phyloP scores from a whole-genome alignment of 2,113 vertebrate species.

The Syrrhaptes paradoxus region DNA sequence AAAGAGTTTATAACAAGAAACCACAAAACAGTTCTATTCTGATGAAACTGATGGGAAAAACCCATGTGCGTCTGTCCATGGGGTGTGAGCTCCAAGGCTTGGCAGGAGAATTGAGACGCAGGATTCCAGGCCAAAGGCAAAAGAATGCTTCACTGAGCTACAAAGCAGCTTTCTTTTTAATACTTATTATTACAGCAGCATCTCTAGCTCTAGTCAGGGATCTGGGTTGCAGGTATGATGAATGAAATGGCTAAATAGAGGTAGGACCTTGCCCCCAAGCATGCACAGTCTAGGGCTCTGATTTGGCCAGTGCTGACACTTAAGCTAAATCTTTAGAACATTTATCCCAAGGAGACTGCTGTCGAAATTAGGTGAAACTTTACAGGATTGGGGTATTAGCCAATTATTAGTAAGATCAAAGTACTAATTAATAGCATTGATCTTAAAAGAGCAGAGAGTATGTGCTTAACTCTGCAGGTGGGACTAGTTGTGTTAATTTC shows the following conservation, averaged over 20 bases:
- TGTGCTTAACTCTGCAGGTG: background rate
- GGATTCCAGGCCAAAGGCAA: constrained; percentile 20
- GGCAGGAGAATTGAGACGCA: constrained; percentile 34
- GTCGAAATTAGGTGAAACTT: background rate
- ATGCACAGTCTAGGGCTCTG: background rate
- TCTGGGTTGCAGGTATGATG: background rate
- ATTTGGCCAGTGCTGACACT: background rate
- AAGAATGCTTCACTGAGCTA: background rate
- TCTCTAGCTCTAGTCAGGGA: background rate
- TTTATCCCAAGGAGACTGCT: background rate
- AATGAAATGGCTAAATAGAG: background rate
- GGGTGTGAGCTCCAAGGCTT: constrained; percentile 32
- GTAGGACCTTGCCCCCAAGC: background rate
- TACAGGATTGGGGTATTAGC: background rate
- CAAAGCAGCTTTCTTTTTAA: background rate
- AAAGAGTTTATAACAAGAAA: constrained; percentile 60
- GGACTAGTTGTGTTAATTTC: background rate
- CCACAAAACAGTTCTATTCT: constrained; percentile 58
- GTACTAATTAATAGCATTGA: background rate
- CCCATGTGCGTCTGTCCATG: background rate
- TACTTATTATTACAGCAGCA: background rate
- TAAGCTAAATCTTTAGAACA: background rate
- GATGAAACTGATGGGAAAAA: constrained; percentile 24
- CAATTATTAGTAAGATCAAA: background rate
- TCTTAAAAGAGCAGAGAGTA: background rate